Evolutionary conservation across 1,140 invertebrate genomes (phyloP).

Genomic region (Brachionus angularis): DNA sequence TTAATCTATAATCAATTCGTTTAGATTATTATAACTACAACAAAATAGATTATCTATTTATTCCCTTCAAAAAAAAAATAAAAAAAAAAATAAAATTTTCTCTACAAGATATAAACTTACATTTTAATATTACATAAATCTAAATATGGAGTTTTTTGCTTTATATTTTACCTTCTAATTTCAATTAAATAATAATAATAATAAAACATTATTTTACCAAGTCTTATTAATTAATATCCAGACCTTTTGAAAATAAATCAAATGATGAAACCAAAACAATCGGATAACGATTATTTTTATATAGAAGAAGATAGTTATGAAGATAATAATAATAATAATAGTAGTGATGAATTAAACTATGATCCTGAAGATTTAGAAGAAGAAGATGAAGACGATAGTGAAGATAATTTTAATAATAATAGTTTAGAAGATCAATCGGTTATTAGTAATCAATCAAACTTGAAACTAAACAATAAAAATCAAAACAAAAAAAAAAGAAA

Average conservation of each 20-base stretch:
- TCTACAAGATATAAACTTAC: too few relatives aligned
- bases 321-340: too few relatives aligned
- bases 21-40: too few relatives aligned
- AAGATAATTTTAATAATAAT: background rate
- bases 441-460: background rate
- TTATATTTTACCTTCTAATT: too few relatives aligned
- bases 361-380: conserved; percentile 3
- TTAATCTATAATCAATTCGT: too few relatives aligned
- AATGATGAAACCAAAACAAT: conserved; percentile 13
- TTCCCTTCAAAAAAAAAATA: too few relatives aligned
- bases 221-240: background rate
- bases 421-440: background rate
- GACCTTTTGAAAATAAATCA: background rate
- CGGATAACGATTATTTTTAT: conserved; percentile 1
- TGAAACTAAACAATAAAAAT: background rate
- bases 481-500: background rate
- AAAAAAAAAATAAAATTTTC: too few relatives aligned
- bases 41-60: too few relatives aligned
- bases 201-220: background rate
- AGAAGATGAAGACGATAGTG: background rate
- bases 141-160: conserved; percentile 26
- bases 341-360: background rate
- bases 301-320: too few relatives aligned
- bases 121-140: conserved; percentile 5
- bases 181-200: too few relatives aligned